phyloP scores from a whole-genome alignment of 2,888 invertebrate genomes.

The Macrostomum cliftonense region DNA sequence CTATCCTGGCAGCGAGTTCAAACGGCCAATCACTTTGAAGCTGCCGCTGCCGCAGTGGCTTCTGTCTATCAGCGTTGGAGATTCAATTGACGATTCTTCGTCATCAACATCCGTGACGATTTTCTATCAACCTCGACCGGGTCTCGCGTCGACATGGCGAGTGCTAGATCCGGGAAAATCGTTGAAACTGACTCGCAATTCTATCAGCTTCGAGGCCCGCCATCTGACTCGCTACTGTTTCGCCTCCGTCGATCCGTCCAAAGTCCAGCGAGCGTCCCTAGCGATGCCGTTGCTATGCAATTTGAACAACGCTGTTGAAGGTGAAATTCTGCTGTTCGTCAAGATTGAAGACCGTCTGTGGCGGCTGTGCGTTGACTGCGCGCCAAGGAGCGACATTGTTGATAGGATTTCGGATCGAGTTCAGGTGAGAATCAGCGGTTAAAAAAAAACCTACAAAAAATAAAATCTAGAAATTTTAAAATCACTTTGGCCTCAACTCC shows the following conservation, averaged over 20 bases:
- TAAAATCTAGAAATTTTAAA: neutral
- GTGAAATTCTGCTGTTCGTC: conserved; percentile 25
- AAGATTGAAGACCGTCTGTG: conserved; percentile 26
- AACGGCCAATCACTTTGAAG: conserved; percentile 25
- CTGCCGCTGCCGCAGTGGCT: conserved; percentile 23
- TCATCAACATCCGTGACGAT: too few species aligned
- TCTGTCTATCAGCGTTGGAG: neutral
- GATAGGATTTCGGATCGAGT: conserved; percentile 12
- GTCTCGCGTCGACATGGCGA: neutral
- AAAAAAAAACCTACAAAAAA: conserved; percentile 11
- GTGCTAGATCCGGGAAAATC: conserved; percentile 23
- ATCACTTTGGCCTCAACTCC: neutral
- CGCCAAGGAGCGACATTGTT: conserved; percentile 17
- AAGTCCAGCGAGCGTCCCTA: conserved; percentile 20
- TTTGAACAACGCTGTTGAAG: conserved; percentile 15
- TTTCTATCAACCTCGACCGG: too few species aligned
- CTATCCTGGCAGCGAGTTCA: conserved; percentile 10
- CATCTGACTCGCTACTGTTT: conserved; percentile 28
- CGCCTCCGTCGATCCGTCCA: conserved; percentile 20
- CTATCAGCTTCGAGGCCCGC: conserved; percentile 26
- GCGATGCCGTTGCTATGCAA: conserved; percentile 20
- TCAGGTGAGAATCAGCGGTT: conserved; percentile 4
- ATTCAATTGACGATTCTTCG: neutral
- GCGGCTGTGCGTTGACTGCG: conserved; percentile 24
- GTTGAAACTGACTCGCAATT: conserved; percentile 25